Percentiles rank a stretch among this genome's conserved stretches.
These are phyloP conservation scores for Frieseomelitta varia DNA, from an alignment of 1,140 invertebrate species.

Conservation along the genomic window DNA sequence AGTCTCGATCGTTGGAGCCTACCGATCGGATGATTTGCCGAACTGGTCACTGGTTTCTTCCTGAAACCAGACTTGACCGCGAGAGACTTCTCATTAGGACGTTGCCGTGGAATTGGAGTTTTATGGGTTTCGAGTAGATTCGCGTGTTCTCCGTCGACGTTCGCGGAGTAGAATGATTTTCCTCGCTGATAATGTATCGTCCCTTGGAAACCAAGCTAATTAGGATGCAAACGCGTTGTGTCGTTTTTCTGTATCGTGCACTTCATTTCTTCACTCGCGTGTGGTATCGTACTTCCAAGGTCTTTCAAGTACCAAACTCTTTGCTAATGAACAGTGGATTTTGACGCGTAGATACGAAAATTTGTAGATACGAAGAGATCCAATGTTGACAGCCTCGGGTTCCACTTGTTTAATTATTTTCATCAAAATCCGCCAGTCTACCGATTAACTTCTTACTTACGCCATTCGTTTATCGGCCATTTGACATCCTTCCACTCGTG, in stretches of 20 bases:
- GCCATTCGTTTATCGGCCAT: neutral
- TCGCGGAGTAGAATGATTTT: neutral
- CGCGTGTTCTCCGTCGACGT: neutral
- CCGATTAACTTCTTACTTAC: neutral
- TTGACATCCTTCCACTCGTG: neutral
- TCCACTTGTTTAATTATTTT: no score
- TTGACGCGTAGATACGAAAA: no score
- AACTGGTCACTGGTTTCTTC: neutral
- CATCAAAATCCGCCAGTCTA: neutral
- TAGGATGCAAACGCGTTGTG: no score
- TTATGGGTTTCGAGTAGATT: neutral
- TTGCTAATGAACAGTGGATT: no score
- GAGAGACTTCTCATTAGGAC: neutral
- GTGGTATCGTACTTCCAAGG: no score
- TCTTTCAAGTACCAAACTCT: no score
- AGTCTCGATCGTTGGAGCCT: slow-evolving; percentile 9
- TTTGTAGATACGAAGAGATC: no score
- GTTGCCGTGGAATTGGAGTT: neutral
- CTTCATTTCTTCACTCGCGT: no score
- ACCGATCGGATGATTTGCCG: neutral
- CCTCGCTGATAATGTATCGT: neutral
- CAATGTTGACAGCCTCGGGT: no score
- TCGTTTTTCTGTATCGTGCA: no score
- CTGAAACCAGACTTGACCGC: neutral
- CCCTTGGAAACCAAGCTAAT: no score